Percentiles rank a stretch among this genome's conserved stretches.
Evolutionary conservation across 2,888 invertebrate species (phyloP).

Genomic region (Melinaea marsaeus): DNA sequence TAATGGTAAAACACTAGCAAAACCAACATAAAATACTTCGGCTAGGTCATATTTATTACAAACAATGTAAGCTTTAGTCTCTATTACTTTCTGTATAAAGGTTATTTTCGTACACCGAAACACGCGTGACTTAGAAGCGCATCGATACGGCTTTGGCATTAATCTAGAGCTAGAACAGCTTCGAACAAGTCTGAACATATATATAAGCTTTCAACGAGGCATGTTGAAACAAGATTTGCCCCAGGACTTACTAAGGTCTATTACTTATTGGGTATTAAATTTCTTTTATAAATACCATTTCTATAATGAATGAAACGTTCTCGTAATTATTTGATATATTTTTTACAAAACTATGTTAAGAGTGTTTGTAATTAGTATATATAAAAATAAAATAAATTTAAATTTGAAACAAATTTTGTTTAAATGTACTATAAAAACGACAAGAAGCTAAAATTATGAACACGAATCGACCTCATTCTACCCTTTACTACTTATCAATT

Average conservation of each 20-base stretch:
- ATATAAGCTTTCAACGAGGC: conserved; percentile 19
- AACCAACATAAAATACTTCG: neutral
- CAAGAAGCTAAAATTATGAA: conserved; percentile 2
- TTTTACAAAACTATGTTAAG: too few relatives aligned
- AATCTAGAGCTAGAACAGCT: conserved; percentile 19
- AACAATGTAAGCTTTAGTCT: neutral
- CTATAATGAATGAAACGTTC: neutral
- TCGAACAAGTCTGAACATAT: conserved; percentile 14
- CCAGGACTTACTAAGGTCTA: conserved; percentile 12
- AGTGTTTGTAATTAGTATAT: neutral
- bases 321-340: too few relatives aligned
- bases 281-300: neutral
- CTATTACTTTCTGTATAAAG: neutral
- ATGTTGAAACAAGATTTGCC: conserved; percentile 15
- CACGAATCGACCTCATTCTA: conserved; percentile 5
- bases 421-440: neutral
- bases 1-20: conserved; percentile 1
- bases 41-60: conserved; percentile 1
- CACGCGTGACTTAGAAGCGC: conserved; percentile 5
- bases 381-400: neutral
- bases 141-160: conserved; percentile 12
- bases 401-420: neutral
- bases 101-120: neutral
- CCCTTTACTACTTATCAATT: conserved; percentile 10
- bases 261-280: conserved; percentile 7